Percentiles rank a stretch among this genome's conserved stretches.
Conservation (phyloP, 2,113 vertebrate genomes). For the Thunnus thynnus region DNA sequence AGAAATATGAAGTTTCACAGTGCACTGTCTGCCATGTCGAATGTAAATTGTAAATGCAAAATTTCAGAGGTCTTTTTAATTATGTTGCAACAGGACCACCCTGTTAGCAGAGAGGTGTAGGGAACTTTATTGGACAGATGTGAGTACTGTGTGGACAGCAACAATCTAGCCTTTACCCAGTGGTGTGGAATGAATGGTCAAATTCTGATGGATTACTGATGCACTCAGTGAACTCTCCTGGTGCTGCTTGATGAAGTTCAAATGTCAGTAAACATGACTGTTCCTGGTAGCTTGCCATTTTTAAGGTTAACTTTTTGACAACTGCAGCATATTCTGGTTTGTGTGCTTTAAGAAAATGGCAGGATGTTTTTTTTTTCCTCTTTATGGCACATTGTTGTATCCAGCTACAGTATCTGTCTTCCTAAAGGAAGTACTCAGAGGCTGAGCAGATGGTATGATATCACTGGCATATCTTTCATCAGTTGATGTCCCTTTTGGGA, state of each 20-base stretch:
- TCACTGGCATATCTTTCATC: conserved; percentile 71
- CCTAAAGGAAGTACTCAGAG: conserved; percentile 57
- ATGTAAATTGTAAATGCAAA: neutral
- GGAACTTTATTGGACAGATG: neutral
- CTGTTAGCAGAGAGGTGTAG: neutral
- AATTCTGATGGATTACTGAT: conserved; percentile 31
- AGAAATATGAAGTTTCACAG: too few relatives aligned
- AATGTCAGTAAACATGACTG: conserved; percentile 48
- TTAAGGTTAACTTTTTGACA: conserved; percentile 43
- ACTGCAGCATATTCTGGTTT: conserved; percentile 26
- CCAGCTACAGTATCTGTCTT: conserved; percentile 58
- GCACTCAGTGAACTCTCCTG: conserved; percentile 32
- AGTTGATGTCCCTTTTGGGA: conserved; percentile 69
- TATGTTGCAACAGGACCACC: neutral
- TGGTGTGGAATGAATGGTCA: conserved; percentile 49
- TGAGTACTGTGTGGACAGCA: conserved; percentile 2
- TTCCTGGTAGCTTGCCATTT: conserved; percentile 39
- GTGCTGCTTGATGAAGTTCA: conserved; percentile 49
- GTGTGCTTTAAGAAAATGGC: conserved; percentile 27
- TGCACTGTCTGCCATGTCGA: neutral
- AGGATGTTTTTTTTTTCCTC: conserved; percentile 4
- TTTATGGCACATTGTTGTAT: conserved; percentile 54
- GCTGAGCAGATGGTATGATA: conserved; percentile 75
- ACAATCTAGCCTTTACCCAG: conserved; percentile 30
- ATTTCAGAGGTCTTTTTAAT: neutral